phyloP scores from a whole-genome alignment of 2,888 invertebrate species.

The Drosophila percnosoma region DNA sequence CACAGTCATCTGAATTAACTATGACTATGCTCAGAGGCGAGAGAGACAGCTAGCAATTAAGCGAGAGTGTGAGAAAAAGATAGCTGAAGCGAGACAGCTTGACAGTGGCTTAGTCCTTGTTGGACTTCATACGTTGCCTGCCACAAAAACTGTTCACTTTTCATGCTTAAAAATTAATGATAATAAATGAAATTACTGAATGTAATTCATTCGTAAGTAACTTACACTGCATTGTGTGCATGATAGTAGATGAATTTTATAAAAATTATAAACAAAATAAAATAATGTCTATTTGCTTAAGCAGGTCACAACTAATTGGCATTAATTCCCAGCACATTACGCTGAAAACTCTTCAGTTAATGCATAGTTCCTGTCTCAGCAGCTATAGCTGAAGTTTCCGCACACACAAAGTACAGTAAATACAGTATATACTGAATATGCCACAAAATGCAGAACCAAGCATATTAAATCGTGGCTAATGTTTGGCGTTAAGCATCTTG shows the following conservation, averaged over 20 bases:
- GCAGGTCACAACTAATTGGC: neutral
- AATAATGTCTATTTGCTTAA: neutral
- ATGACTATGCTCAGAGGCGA: constrained; percentile 43
- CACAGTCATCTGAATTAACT: constrained; percentile 64
- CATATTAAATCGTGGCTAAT: constrained; percentile 31
- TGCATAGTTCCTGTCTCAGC: neutral
- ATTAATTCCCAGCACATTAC: neutral
- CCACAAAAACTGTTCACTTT: constrained; percentile 29
- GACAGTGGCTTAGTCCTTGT: constrained; percentile 3
- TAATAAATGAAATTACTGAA: constrained; percentile 43
- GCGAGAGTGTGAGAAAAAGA: neutral
- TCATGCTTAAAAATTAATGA: constrained; percentile 53
- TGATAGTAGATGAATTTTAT: constrained; percentile 1
- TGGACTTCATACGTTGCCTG: constrained; percentile 13
- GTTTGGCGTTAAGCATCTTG: constrained; percentile 18
- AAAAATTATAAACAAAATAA: neutral
- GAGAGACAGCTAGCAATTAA: neutral
- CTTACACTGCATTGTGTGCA: constrained; percentile 31
- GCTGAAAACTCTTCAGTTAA: neutral
- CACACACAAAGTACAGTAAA: neutral
- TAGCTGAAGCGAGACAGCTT: neutral
- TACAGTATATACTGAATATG: neutral
- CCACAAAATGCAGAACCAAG: constrained; percentile 14
- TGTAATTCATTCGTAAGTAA: constrained; percentile 36
- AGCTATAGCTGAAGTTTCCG: neutral